A percentile compares a stretch with the other conserved stretches of the same genome.
phyloP scores from a whole-genome alignment of 2,797 vertebrate genomes.

The Smutsia gigantea region DNA sequence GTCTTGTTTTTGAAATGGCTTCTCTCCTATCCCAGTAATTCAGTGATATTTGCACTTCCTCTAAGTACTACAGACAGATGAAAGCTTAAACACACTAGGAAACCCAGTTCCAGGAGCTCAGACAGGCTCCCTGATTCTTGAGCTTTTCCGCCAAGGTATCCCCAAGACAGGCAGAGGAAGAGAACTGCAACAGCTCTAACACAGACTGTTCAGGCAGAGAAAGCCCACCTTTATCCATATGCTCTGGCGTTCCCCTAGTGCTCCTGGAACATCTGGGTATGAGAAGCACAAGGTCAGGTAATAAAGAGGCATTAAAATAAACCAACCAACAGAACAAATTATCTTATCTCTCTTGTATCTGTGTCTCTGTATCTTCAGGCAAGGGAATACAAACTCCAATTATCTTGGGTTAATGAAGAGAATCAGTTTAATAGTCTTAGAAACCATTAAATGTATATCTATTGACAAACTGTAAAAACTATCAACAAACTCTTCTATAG shows the following conservation, averaged over 20 bases:
- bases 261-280: neutral
- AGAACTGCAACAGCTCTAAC: neutral
- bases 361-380: slow-evolving; percentile 29
- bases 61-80: neutral
- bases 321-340: slow-evolving; percentile 17
- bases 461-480: neutral
- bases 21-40: neutral
- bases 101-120: neutral
- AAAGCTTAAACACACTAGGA: neutral
- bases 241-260: neutral
- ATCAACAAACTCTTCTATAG: neutral
- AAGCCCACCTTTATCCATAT: neutral
- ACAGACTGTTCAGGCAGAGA: neutral
- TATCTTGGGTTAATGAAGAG: slow-evolving; percentile 62
- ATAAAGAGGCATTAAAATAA: slow-evolving; percentile 33
- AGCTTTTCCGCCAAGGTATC: neutral
- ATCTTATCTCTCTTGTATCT: neutral
- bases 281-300: neutral
- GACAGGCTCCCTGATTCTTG: neutral
- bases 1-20: neutral
- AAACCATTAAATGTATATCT: slow-evolving; percentile 40
- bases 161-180: neutral
- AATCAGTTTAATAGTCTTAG: slow-evolving; percentile 51
- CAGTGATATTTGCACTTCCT: neutral
- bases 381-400: slow-evolving; percentile 67